Conservation (phyloP, 2,113 vertebrate genomes). For the Salvelinus namaycush region DNA sequence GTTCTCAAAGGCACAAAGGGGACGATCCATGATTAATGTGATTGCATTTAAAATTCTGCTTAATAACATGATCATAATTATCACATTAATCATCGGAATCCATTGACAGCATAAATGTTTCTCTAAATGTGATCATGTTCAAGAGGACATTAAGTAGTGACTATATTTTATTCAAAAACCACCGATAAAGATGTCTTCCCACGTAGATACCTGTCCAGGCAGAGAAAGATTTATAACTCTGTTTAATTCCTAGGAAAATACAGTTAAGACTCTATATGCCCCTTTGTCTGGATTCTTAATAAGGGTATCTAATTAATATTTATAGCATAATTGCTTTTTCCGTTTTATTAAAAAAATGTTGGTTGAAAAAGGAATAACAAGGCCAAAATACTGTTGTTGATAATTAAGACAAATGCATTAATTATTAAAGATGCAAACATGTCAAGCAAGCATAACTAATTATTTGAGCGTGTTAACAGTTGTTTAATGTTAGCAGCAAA, state of each 20-base stretch:
- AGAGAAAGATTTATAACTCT: constrained; percentile 49
- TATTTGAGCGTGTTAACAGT: constrained; percentile 99
- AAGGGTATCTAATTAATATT: constrained; percentile 97
- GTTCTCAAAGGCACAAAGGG: constrained; percentile 36
- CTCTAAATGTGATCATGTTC: constrained; percentile 46
- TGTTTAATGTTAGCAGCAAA: constrained; percentile 99
- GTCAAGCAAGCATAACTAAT: constrained; percentile 99
- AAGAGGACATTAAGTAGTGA: constrained; percentile 36
- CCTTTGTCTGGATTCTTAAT: constrained; percentile 88
- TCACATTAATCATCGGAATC: constrained; percentile 64
- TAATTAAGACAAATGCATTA: constrained; percentile 99
- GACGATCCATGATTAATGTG: constrained; percentile 62
- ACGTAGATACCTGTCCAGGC: constrained; percentile 52
- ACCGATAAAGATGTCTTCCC: constrained; percentile 43
- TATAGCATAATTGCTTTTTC: constrained; percentile 92
- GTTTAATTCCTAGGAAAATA: constrained; percentile 47
- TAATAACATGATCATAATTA: constrained; percentile 65
- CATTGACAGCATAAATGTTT: constrained; percentile 59
- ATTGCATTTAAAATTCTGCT: constrained; percentile 65
- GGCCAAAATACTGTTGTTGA: constrained; percentile 93
- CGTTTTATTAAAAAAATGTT: constrained; percentile 65
- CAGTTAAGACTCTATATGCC: constrained; percentile 64
- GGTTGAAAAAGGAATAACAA: constrained; percentile 86
- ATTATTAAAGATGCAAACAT: constrained; percentile 99
- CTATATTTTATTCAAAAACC: constrained; percentile 36